phyloP scores from a whole-genome alignment of 2,888 invertebrate genomes.

The Parelbella ahira region DNA sequence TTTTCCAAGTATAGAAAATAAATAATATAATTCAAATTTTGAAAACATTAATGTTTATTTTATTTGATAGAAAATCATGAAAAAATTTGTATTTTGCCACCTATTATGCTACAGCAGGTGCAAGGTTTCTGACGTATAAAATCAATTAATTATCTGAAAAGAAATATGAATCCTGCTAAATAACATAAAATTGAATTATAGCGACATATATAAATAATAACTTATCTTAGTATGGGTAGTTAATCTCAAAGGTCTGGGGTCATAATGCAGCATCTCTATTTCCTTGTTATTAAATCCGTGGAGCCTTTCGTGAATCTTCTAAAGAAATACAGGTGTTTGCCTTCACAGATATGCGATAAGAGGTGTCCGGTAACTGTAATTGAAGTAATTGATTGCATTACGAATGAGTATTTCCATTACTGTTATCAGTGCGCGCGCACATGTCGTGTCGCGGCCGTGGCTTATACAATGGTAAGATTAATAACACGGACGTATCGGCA shows the following conservation, averaged over 20 bases:
- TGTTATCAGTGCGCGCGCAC: conserved; percentile 64
- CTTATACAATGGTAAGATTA: conserved; percentile 77
- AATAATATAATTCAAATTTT: too few relatives aligned
- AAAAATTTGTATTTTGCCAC: too few relatives aligned
- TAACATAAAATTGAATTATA: too few relatives aligned
- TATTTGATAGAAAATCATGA: too few relatives aligned
- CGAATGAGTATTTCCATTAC: conserved; percentile 61
- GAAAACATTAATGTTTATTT: too few relatives aligned
- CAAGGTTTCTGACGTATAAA: too few relatives aligned
- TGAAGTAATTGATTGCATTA: conserved; percentile 66
- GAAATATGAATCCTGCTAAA: too few relatives aligned
- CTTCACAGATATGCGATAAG: conserved; percentile 40
- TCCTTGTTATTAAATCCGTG: conserved; percentile 20
- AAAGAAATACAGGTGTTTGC: conserved; percentile 34
- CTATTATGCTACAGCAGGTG: too few relatives aligned
- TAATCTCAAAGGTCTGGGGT: conserved; percentile 15
- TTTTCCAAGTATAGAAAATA: too few relatives aligned
- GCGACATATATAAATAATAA: conserved; percentile 1
- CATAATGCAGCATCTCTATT: conserved; percentile 15
- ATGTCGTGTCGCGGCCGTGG: conserved; percentile 65
- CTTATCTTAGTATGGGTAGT: conserved; percentile 2
- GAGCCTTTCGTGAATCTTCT: conserved; percentile 16
- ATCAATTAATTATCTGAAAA: too few relatives aligned
- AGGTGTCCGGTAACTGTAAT: conserved; percentile 59
- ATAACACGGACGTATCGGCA: conserved; percentile 67